Percentiles rank a stretch among this genome's conserved stretches.
Conservation (phyloP, 2,888 invertebrate species). For the Sarcophaga variegata region DNA sequence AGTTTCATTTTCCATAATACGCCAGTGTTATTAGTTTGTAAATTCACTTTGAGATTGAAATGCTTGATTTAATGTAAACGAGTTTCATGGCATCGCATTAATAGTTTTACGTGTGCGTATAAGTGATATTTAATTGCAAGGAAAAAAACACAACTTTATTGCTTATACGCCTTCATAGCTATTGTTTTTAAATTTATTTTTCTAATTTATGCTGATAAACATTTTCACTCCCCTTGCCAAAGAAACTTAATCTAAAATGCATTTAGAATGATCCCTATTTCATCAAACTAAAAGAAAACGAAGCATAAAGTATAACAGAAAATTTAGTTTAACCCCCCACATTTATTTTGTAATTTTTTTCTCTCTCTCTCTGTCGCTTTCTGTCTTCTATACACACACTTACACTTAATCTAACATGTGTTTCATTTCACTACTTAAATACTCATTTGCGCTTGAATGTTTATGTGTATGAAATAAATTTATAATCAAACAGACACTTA, state of each 20-base stretch:
- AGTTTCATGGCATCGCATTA: neutral
- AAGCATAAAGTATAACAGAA: neutral
- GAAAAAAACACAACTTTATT: neutral
- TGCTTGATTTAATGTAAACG: neutral
- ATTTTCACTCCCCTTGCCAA: neutral
- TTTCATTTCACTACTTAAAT: conserved; percentile 67
- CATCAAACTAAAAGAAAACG: conserved; percentile 22
- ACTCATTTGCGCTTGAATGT: conserved; percentile 57
- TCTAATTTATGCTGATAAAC: neutral
- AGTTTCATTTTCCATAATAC: too few species aligned
- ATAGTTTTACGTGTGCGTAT: neutral
- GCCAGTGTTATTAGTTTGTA: too few species aligned
- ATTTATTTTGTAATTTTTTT: conserved; percentile 56
- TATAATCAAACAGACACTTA: conserved; percentile 29
- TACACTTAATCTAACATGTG: conserved; percentile 63
- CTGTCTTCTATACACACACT: conserved; percentile 40
- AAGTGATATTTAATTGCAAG: conserved; percentile 11
- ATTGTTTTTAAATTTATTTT: conserved; percentile 46
- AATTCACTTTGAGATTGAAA: too few species aligned
- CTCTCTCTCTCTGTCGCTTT: neutral
- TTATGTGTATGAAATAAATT: neutral
- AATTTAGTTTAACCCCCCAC: neutral
- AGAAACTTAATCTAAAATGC: conserved; percentile 39
- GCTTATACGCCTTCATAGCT: neutral
- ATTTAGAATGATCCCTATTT: conserved; percentile 44